These are phyloP conservation scores for Poeciliopsis turneri DNA, from an alignment of 2,797 vertebrate species.

Conservation along the genomic window DNA sequence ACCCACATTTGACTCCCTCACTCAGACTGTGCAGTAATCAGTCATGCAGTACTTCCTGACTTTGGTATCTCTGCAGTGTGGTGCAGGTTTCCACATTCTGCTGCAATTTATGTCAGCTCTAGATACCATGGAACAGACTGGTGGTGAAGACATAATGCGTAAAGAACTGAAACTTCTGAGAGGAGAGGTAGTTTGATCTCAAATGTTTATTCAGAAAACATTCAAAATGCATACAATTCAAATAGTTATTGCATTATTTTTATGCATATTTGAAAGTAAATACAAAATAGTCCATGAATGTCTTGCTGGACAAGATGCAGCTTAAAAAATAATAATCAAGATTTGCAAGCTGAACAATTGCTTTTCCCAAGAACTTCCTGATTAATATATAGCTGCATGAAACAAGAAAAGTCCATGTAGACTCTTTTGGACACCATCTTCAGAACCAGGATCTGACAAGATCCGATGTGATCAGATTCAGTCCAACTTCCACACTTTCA, in stretches of 20 bases:
- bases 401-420: slow-evolving; percentile 56
- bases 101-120: slow-evolving; percentile 6
- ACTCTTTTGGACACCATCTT: slow-evolving; percentile 47
- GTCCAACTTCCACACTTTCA: slow-evolving; percentile 67
- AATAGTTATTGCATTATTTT: slow-evolving; percentile 51
- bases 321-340: slow-evolving; percentile 41
- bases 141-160: slow-evolving; percentile 18
- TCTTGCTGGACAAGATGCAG: slow-evolving; percentile 52
- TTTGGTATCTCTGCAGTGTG: slow-evolving; percentile 18
- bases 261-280: slow-evolving; percentile 56
- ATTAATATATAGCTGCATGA: slow-evolving; percentile 32
- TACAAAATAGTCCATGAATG: slow-evolving; percentile 46
- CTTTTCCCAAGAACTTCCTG: slow-evolving; percentile 60
- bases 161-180: slow-evolving; percentile 54
- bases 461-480: slow-evolving; percentile 48
- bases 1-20: slow-evolving; percentile 34
- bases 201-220: slow-evolving; percentile 77
- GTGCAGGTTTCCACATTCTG: slow-evolving; percentile 22
- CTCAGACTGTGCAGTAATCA: slow-evolving; percentile 16
- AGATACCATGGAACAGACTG: slow-evolving; percentile 3
- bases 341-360: slow-evolving; percentile 52
- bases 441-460: slow-evolving; percentile 33
- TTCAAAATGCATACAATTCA: slow-evolving; percentile 62
- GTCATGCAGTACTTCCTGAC: slow-evolving; percentile 53
- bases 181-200: slow-evolving; percentile 52